Evolutionary conservation across 2,113 vertebrate species (phyloP), one percentile per base, ranked within the genome.

Genomic region (Carettochelys insculpta): DNA sequence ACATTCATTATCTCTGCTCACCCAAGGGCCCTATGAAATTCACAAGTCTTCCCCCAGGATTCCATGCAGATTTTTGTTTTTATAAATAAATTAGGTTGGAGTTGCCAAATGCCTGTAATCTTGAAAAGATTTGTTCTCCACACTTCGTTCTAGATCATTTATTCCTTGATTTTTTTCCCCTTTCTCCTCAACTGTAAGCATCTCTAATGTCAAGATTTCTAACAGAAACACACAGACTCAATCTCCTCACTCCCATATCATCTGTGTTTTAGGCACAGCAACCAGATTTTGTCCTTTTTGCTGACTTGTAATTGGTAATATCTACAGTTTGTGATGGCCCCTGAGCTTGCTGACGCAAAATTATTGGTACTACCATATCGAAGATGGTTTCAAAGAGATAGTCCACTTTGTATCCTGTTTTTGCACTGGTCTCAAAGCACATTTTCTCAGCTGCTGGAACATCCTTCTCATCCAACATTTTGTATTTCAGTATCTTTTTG

Each of bases 381-480:
- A 99, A 99, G 81, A 99, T 85, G 0, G 98, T 98, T 95, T 99
- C 99, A 17, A 99, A 99, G 94, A 99, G 97, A 50, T 94, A 45
- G 87, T 99, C 99, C 95, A 99, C 99, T 2, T 99, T 99, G 95
- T 98, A 98, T 4, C 99, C 99, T 0, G 99, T 99, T 96, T 99
- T 99, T 41, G 99, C 99, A 2, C 99, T 99, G 7, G 99, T 99
- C 98, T 99, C 99, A 13, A 99, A 99, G 96, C 99, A 99, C 99
- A 99, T 98, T 85, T 97, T 98, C 92, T 99, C 99, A 0, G 99
- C 99, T 0, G 98, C 98, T 1, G 99, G 98, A 81, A 97, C 97
- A 50, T 96, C 97, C 86, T 96, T 97, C 81, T 99, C 99, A 1
- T 99, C 99, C 86, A 98, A 96, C 97, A 98, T 98, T 96, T 98